A percentile compares a stretch with the other conserved stretches of the same genome.
Evolutionary conservation across 2,888 invertebrate species (phyloP).

Genomic region (Crematogaster levior): DNA sequence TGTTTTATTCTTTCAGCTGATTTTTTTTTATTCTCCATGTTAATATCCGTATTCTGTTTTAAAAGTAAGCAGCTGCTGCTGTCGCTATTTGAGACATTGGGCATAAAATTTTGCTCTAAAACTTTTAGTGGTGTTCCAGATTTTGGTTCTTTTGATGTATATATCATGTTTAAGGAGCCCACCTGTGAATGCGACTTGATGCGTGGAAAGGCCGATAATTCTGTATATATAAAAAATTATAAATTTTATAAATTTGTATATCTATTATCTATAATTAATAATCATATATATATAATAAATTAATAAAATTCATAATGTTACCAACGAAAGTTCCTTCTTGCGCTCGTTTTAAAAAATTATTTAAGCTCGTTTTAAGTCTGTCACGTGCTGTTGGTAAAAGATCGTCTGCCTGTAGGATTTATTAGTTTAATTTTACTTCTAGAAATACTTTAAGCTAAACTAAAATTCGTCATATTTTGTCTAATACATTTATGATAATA

Average conservation of each 20-base stretch:
- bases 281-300: slow-evolving; percentile 36
- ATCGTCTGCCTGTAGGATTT: slow-evolving; percentile 34
- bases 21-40: not conserved
- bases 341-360: slow-evolving; percentile 73
- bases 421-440: not conserved
- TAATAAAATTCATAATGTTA: slow-evolving; percentile 45
- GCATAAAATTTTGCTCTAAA: slow-evolving; percentile 37
- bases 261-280: slow-evolving; percentile 11
- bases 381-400: slow-evolving; percentile 57
- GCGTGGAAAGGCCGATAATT: slow-evolving; percentile 61
- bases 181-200: slow-evolving; percentile 50
- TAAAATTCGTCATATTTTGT: not conserved
- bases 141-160: slow-evolving; percentile 41
- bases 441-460: not conserved
- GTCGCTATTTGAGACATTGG: not conserved
- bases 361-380: slow-evolving; percentile 72
- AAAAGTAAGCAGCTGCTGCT: not conserved
- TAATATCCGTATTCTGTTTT: not conserved
- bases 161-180: not conserved
- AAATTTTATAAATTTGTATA: slow-evolving; percentile 35
- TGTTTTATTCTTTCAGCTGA: not conserved
- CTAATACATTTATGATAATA: slow-evolving; percentile 16
- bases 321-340: slow-evolving; percentile 58
- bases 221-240: slow-evolving; percentile 49
- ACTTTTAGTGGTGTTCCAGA: slow-evolving; percentile 40